Base-by-base conservation (phyloP, 2,888 invertebrate species). In the Thera obeliscata region DNA sequence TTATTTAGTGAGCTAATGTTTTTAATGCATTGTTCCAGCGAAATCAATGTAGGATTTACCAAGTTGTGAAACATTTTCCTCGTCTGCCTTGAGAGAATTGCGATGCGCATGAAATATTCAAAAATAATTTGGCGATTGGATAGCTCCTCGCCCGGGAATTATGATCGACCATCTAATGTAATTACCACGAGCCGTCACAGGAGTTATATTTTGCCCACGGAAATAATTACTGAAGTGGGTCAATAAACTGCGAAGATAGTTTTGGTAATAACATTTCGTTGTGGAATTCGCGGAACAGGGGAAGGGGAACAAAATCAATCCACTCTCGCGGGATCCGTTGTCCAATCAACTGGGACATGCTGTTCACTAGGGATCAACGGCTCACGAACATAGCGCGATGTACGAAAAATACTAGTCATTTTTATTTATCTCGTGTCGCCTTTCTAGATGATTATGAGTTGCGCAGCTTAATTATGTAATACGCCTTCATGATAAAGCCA, bases 341-440 rank as follows among this genome's bases (percentile, higher is more conserved):
- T 90, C 91, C 91, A 92, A 92, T 92, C 92, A 91, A 88, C 87
- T 87, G 91, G 87, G 90, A 87, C 85, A 86, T 87, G 81, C 84
- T 86, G 89, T 87, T 88, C 90, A 81, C 89, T 83, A 73, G 91
- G 92, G 91, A 90, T 89, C 86, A 85, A 72, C 80, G 80, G 70
- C 76, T 78, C 72, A 74, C 77, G 76, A 74, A 71, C 71, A 66
- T 73, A 62, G 77, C 71, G 57, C 75, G 74, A 77, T 79, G 74
- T 79, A 76, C 79, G 74, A 77, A 80, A 79, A 78, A 79, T 76
- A 66, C 52, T 58, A 55, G 43, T 8, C 60, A 63, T 73, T 75
- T 78, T 78, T 78, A 77, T 81, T 78, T 78, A 77, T 77, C 76
- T 43, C 35, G 73, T 74, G 70, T 76, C 70, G 74, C 43, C 35